These are phyloP conservation scores for Anarhynchus alexandrinus DNA, from an alignment of 2,113 vertebrate species.

Conservation along the genomic window DNA sequence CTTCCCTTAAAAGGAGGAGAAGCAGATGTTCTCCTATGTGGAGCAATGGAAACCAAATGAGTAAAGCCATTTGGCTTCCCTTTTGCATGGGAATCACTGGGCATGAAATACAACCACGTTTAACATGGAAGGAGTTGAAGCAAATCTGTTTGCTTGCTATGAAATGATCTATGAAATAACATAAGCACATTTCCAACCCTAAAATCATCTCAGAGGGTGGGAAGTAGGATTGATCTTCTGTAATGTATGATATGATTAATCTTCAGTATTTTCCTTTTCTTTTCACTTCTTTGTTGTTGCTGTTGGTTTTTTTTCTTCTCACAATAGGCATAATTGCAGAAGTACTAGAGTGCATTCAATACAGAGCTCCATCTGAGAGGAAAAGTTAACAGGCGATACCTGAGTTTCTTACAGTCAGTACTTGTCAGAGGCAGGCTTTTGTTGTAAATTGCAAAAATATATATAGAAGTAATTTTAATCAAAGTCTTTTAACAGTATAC, in stretches of 20 bases:
- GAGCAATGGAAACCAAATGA: neutral
- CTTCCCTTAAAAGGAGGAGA: neutral
- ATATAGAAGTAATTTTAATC: neutral
- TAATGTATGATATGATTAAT: neutral
- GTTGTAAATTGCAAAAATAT: neutral
- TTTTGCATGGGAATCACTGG: neutral
- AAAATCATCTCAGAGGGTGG: neutral
- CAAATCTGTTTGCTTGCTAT: neutral
- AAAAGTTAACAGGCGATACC: neutral
- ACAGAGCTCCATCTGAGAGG: neutral
- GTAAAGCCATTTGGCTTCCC: neutral
- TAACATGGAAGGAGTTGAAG: neutral
- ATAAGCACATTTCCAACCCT: neutral
- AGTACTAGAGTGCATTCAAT: neutral
- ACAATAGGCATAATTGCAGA: neutral
- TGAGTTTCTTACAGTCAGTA: neutral
- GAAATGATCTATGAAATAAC: neutral
- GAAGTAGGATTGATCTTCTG: neutral
- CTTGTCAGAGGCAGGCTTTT: neutral
- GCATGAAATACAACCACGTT: neutral
- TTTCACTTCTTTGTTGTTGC: neutral
- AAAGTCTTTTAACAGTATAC: neutral
- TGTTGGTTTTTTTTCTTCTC: neutral
- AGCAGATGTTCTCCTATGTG: neutral
- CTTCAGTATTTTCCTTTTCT: neutral